A percentile compares a stretch with the other conserved stretches of the same genome.
These are phyloP conservation scores for Temnopleurus reevesii DNA, from an alignment of 53 echinoderm and acorn worm species.

Conservation along the genomic window DNA sequence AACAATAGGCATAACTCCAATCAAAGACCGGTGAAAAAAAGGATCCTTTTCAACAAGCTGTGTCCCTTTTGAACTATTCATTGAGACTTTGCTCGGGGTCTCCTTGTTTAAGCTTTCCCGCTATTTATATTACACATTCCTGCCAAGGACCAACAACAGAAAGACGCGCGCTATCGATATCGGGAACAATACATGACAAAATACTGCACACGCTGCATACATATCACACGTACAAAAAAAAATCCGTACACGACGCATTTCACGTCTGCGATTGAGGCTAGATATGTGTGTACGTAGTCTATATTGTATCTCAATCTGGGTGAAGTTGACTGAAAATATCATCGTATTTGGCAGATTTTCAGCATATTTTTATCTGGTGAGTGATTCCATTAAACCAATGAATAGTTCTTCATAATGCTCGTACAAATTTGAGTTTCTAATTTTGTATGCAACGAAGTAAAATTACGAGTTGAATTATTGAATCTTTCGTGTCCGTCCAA, in stretches of 20 bases:
- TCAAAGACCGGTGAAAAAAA: too few species aligned
- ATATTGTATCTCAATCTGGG: conserved; percentile 29
- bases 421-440: not conserved
- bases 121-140: too few species aligned
- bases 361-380: not conserved
- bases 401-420: not conserved
- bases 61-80: too few species aligned
- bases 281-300: conserved; percentile 2
- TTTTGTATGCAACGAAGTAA: not conserved
- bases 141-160: too few species aligned
- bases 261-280: conserved; percentile 45
- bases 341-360: conserved; percentile 21
- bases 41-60: too few species aligned
- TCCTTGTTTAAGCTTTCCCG: too few species aligned
- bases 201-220: too few species aligned
- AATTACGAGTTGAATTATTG: not conserved
- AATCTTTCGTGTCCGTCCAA: not conserved
- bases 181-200: too few species aligned
- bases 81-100: too few species aligned
- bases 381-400: not conserved
- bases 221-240: not conserved
- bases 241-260: not conserved
- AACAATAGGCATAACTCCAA: too few species aligned
- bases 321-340: not conserved
- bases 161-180: too few species aligned